A percentile compares a stretch with the other conserved stretches of the same genome.
Conservation (phyloP, 1,140 invertebrate genomes). For the Caenorhabditis brenneri region DNA sequence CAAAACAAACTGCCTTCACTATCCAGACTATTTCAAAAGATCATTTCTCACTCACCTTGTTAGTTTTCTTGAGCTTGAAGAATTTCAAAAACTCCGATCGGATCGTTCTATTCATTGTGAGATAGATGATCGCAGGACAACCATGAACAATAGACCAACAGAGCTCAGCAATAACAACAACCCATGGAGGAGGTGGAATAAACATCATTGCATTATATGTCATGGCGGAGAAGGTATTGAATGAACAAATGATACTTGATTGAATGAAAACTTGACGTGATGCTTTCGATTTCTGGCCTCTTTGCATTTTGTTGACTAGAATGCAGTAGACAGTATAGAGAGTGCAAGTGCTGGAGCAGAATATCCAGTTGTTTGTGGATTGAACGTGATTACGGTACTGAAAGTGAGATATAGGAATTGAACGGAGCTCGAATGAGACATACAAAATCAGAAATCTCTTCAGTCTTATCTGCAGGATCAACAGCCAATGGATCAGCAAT, state of each 20-base stretch:
- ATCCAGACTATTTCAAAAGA: too few relatives aligned
- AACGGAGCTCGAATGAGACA: not conserved
- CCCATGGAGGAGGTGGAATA: not conserved
- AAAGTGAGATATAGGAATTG: not conserved
- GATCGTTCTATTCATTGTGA: not conserved
- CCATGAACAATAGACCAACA: conserved; percentile 7
- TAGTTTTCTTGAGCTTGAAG: not conserved
- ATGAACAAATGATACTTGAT: conserved; percentile 34
- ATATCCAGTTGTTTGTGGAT: not conserved
- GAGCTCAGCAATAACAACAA: not conserved
- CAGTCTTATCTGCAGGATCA: not conserved
- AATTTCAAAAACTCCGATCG: not conserved
- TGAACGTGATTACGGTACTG: conserved; percentile 7
- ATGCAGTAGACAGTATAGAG: conserved; percentile 5
- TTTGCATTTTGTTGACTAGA: not conserved
- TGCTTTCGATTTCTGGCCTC: not conserved
- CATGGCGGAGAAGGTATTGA: conserved; percentile 24
- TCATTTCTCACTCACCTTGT: not conserved
- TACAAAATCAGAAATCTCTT: conserved; percentile 1
- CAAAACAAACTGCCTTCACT: too few relatives aligned
- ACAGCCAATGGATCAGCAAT: not conserved
- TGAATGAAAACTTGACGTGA: conserved; percentile 17
- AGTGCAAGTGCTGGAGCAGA: not conserved
- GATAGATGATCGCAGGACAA: not conserved
- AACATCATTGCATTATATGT: conserved; percentile 10